Evolutionary conservation across 2,113 vertebrate species (phyloP).

Genomic region (Peromyscus leucopus): DNA sequence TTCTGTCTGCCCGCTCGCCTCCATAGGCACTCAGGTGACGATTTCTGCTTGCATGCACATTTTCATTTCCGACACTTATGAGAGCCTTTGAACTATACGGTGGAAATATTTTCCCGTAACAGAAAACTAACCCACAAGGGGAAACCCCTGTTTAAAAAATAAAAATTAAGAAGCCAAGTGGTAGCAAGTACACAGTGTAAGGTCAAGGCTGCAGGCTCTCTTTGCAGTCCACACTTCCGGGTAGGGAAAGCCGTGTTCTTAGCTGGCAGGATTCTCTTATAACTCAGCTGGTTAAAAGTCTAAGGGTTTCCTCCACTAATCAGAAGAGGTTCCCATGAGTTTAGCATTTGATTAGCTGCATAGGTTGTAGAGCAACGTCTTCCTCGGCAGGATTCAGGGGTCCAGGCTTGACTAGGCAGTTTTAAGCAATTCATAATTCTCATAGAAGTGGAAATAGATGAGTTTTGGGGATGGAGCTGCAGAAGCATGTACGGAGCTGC

Average conservation of each 20-base stretch:
- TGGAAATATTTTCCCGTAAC: background rate
- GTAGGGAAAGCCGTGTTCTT: background rate
- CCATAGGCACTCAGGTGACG: background rate
- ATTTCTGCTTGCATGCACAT: background rate
- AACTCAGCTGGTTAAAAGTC: constrained; percentile 5
- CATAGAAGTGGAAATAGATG: background rate
- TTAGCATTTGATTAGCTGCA: background rate
- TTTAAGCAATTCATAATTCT: accelerated
- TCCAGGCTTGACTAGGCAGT: background rate
- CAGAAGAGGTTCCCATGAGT: background rate
- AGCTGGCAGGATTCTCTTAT: background rate
- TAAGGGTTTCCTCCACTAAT: constrained; percentile 7
- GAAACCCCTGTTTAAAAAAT: background rate
- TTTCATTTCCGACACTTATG: background rate
- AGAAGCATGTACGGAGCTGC: background rate
- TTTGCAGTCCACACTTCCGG: background rate
- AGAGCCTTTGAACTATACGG: constrained; percentile 26
- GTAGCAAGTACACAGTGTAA: background rate
- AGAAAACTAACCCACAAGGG: constrained; percentile 6
- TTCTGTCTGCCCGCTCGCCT: background rate
- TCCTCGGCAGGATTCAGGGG: background rate
- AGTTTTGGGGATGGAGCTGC: background rate
- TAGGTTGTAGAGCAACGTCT: background rate
- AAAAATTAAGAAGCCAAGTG: background rate
- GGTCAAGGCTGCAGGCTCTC: background rate